phyloP scores from a whole-genome alignment of 2,888 invertebrate genomes.

The Campoplex capitator region DNA sequence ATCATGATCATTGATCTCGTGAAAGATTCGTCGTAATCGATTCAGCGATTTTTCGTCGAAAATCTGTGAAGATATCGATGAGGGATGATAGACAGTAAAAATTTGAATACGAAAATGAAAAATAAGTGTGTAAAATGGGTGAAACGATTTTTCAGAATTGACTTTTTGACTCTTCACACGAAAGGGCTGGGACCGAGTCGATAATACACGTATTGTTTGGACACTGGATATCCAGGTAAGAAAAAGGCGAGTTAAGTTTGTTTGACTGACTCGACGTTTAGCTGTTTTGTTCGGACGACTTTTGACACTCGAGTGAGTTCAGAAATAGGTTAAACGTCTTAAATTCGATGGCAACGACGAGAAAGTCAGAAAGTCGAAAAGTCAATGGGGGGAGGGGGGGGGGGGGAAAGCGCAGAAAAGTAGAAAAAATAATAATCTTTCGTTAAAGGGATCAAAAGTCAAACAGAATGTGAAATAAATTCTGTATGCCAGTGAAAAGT shows the following conservation, averaged over 20 bases:
- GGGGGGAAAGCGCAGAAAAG: conserved; percentile 26
- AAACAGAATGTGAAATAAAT: conserved; percentile 47
- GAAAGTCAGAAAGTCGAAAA: background rate
- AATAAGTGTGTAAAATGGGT: too few species aligned
- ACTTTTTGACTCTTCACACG: conserved; percentile 58
- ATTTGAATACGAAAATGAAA: too few species aligned
- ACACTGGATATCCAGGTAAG: background rate
- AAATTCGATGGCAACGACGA: background rate
- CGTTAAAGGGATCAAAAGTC: conserved; percentile 5
- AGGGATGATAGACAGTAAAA: too few species aligned
- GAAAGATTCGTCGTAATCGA: too few species aligned
- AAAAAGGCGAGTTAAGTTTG: conserved; percentile 25
- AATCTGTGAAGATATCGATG: too few species aligned
- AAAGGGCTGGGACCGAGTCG: background rate
- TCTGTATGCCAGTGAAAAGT: conserved; percentile 20
- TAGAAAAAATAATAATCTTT: background rate
- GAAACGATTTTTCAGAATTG: conserved; percentile 27
- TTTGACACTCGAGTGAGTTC: conserved; percentile 38
- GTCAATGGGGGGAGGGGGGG: background rate
- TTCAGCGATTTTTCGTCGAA: too few species aligned
- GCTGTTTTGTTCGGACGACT: conserved; percentile 53
- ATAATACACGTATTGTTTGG: conserved; percentile 14
- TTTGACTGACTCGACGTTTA: conserved; percentile 51
- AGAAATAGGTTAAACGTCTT: background rate
- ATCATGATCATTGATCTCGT: too few species aligned